Evolutionary conservation across 1,140 invertebrate genomes (phyloP).

Genomic region (Philaenus spumarius): DNA sequence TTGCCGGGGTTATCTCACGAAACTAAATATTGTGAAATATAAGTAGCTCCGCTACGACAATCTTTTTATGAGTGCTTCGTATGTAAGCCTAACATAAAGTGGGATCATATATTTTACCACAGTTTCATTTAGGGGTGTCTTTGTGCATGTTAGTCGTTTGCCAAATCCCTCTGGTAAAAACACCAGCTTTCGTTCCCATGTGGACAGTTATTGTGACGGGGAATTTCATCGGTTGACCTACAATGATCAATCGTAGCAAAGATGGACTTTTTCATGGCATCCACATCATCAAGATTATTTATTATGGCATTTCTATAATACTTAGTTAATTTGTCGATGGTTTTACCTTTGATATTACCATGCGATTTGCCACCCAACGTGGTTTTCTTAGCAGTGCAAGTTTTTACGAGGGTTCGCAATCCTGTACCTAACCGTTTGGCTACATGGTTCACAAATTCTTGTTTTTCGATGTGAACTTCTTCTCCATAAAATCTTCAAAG

Average conservation of each 20-base stretch:
- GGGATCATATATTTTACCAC: too few relatives aligned
- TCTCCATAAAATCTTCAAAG: conserved; percentile 26
- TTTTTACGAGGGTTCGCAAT: conserved; percentile 13
- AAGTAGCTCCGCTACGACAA: too few relatives aligned
- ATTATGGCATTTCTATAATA: too few relatives aligned
- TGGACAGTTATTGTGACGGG: conserved; percentile 18
- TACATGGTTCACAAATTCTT: too few relatives aligned
- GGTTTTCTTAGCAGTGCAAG: conserved; percentile 6
- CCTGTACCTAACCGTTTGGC: conserved; percentile 30
- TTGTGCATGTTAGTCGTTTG: neutral
- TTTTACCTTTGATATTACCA: conserved; percentile 9
- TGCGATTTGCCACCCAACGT: conserved; percentile 17
- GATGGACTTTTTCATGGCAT: conserved; percentile 18
- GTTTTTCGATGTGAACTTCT: conserved; percentile 24
- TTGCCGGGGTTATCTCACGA: too few relatives aligned
- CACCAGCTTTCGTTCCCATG: conserved; percentile 21
- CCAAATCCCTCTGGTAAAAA: conserved; percentile 15
- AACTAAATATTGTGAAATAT: too few relatives aligned
- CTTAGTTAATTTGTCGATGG: conserved; percentile 13
- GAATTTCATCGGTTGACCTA: conserved; percentile 21
- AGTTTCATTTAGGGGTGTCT: too few relatives aligned
- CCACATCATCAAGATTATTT: conserved; percentile 5
- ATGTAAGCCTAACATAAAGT: too few relatives aligned
- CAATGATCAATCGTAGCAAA: conserved; percentile 18
- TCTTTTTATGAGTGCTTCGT: too few relatives aligned